These are phyloP conservation scores for Sarotherodon lohbergeri DNA, from an alignment of 2,113 vertebrate genomes.

Conservation along the genomic window DNA sequence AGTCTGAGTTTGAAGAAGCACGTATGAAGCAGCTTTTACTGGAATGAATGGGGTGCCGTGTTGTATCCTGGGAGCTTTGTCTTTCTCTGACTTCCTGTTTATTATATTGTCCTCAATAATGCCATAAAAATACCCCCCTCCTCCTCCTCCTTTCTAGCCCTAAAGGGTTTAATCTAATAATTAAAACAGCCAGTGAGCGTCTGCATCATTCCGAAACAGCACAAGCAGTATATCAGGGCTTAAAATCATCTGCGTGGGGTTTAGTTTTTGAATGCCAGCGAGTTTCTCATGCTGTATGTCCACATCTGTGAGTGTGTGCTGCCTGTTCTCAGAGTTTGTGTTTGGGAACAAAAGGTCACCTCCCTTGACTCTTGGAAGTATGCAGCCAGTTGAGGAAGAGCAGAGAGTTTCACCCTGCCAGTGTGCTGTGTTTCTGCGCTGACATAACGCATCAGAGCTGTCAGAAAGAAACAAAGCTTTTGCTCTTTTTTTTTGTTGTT, in stretches of 20 bases:
- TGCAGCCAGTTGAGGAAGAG: slow-evolving; percentile 11
- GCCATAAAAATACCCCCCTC: background rate
- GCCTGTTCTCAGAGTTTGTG: slow-evolving; percentile 4
- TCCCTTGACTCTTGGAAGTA: slow-evolving; percentile 33
- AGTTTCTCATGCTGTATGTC: background rate
- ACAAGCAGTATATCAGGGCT: background rate
- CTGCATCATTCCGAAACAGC: background rate
- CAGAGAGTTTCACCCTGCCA: background rate
- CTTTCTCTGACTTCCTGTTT: background rate
- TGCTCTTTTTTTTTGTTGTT: background rate
- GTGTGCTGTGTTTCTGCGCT: background rate
- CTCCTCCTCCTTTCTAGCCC: background rate
- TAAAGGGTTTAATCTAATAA: background rate
- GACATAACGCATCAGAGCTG: background rate
- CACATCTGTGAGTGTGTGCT: background rate
- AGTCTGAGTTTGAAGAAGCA: background rate
- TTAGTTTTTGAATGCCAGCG: background rate
- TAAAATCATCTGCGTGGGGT: background rate
- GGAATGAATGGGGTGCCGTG: background rate
- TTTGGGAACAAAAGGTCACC: slow-evolving; percentile 50
- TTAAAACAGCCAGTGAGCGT: background rate
- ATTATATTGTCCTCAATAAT: background rate
- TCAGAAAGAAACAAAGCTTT: background rate
- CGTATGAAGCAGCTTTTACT: background rate
- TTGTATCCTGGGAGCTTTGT: background rate